Percentiles rank a stretch among this genome's conserved stretches.
These are phyloP conservation scores for Argynnis bischoffii DNA, from an alignment of 2,888 invertebrate species.

Conservation along the genomic window DNA sequence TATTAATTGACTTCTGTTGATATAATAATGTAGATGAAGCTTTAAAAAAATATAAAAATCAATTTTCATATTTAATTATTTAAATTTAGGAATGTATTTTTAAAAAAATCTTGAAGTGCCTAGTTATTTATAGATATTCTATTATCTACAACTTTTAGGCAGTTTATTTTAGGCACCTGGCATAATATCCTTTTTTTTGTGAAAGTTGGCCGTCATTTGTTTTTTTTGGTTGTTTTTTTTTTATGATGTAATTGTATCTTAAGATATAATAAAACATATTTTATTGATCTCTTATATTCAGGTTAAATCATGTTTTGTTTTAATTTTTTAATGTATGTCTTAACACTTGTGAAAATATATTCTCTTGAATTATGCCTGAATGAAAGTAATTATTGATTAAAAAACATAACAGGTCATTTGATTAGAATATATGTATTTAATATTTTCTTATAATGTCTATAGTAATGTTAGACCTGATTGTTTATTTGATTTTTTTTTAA, in stretches of 20 bases:
- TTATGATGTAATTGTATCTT: neutral
- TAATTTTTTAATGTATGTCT: neutral
- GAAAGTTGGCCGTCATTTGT: slow-evolving; percentile 3
- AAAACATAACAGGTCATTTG: too few relatives aligned
- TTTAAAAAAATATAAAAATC: slow-evolving; percentile 4
- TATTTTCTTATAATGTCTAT: too few relatives aligned
- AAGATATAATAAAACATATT: slow-evolving; percentile 12
- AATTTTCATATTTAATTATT: slow-evolving; percentile 9
- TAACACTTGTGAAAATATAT: neutral
- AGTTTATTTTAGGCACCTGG: slow-evolving; percentile 16
- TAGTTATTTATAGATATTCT: slow-evolving; percentile 30
- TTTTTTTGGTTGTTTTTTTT: slow-evolving; percentile 7
- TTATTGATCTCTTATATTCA: slow-evolving; percentile 28
- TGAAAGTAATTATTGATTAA: too few relatives aligned
- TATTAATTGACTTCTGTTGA: neutral
- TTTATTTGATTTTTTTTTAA: too few relatives aligned
- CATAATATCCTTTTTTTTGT: slow-evolving; percentile 17
- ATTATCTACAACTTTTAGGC: slow-evolving; percentile 16
- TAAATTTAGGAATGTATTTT: slow-evolving; percentile 2
- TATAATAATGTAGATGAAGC: slow-evolving; percentile 3
- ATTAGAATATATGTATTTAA: too few relatives aligned
- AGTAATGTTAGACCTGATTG: too few relatives aligned
- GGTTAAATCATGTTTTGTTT: slow-evolving; percentile 10
- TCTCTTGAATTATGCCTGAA: too few relatives aligned
- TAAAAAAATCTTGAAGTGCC: slow-evolving; percentile 33